Base-by-base conservation (phyloP, 2,888 invertebrate species). In the Hydropsyche betteni region DNA sequence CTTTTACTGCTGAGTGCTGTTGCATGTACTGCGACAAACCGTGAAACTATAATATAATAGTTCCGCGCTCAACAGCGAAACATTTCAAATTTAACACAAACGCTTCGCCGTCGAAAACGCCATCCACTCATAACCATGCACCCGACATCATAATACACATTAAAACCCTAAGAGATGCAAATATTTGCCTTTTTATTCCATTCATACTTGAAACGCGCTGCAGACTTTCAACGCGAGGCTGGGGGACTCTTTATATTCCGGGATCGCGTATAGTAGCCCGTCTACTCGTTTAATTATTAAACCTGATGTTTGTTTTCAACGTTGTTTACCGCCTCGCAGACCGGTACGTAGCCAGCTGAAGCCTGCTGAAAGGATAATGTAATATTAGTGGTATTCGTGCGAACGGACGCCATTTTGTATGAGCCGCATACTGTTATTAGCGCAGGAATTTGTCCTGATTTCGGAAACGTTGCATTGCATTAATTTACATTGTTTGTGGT, bases 261-360 rank as follows among this genome's bases (percentile, higher is more conserved):
- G 24, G 24, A 24, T 4, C 33, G 16, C 16, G 61, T 10, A 24
- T 33, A 5, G 1, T 10, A 16, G 33, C 61, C 24, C 64, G n/a
- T 33, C 36, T 44, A 44, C 36, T 34, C 36, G 34, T 64, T 64
- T 64, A 64, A 64, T 64, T 36, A 64, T 64, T 64, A 64, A 64
- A 64, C 64, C 64, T 64, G 64, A 64, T 64, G 64, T 64, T 64
- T 64, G 64, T 64, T 64, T 64, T 64, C 64, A 64, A 36, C 64
- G 64, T 64, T 64, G 64, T 64, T 64, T 64, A 36, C 64, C 64
- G 64, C 64, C 64, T 64, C 64, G 36, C 64, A 64, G 64, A 64
- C 64, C 64, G 34, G 64, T 64, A 14, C 64, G 64, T 24, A 10
- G 44, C 10, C 44, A 10, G 44, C 36, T 64, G 64, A 36, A 64